A percentile compares a stretch with the other conserved stretches of the same genome.
These are phyloP conservation scores for Lutraria rhynchaena DNA, from an alignment of 1,140 invertebrate species.

Conservation along the genomic window DNA sequence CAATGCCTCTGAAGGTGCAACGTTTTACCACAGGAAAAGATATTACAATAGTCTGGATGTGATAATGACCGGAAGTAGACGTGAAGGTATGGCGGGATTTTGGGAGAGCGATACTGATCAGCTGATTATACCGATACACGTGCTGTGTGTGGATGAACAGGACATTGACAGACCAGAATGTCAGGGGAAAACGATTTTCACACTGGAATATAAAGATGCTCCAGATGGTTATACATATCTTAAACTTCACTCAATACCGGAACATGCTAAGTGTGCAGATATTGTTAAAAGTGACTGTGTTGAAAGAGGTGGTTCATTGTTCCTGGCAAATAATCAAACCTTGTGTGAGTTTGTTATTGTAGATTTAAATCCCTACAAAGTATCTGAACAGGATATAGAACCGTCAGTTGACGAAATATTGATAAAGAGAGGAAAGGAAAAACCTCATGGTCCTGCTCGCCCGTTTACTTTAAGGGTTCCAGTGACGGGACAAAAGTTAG, in stretches of 20 bases:
- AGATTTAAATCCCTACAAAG: background rate
- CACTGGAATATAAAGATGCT: background rate
- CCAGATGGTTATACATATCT: background rate
- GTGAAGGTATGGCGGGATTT: slow-evolving; percentile 9
- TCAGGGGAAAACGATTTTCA: background rate
- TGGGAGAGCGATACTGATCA: background rate
- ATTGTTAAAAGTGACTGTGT: background rate
- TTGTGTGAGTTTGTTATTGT: too few relatives aligned
- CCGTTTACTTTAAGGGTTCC: background rate
- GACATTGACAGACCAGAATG: too few relatives aligned
- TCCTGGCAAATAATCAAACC: background rate
- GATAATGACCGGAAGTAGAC: background rate
- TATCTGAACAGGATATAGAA: background rate
- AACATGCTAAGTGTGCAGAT: too few relatives aligned
- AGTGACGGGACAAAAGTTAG: background rate
- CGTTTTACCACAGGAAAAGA: background rate
- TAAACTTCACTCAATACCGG: too few relatives aligned
- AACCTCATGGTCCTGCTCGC: background rate
- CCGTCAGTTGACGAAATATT: too few relatives aligned
- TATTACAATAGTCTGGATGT: background rate
- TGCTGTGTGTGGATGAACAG: slow-evolving; percentile 6
- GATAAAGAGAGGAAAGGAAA: background rate
- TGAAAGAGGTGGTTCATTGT: background rate
- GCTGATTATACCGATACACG: background rate
- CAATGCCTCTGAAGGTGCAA: background rate